Evolutionary conservation across 2,113 vertebrate species (phyloP).

Genomic region (Opisthocomus hoazin): DNA sequence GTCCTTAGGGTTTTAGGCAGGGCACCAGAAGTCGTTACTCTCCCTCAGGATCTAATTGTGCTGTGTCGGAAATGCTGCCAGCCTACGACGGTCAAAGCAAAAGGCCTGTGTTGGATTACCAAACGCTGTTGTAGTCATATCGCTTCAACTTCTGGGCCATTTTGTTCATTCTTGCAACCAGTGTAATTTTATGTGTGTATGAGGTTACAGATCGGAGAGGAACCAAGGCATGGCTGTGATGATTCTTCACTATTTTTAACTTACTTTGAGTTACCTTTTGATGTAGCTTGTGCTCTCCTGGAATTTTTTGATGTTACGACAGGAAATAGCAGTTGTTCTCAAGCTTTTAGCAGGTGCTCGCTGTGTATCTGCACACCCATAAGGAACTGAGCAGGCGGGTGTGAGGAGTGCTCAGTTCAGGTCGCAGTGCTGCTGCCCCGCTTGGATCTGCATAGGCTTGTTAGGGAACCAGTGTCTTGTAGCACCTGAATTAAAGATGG

Average conservation of each 20-base stretch:
- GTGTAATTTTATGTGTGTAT: not conserved
- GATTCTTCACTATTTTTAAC: not conserved
- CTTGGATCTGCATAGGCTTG: not conserved
- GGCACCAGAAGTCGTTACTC: not conserved
- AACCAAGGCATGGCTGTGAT: not conserved
- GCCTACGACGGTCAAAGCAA: not conserved
- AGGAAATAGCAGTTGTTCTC: not conserved
- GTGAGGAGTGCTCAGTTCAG: not conserved
- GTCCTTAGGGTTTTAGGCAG: not conserved
- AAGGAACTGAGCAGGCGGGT: accelerated
- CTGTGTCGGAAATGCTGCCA: not conserved
- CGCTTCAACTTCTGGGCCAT: not conserved
- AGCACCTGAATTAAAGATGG: not conserved
- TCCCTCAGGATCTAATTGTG: not conserved
- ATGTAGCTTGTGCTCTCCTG: not conserved
- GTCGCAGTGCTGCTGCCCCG: not conserved
- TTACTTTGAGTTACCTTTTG: not conserved
- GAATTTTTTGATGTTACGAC: not conserved
- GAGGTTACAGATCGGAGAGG: not conserved
- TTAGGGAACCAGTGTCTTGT: not conserved
- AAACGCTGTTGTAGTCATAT: accelerated
- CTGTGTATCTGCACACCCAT: accelerated
- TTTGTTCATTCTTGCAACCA: not conserved
- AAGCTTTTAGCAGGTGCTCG: not conserved
- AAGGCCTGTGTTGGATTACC: not conserved